A percentile compares a stretch with the other conserved stretches of the same genome.
These are phyloP conservation scores for Numenius phaeopus DNA, from an alignment of 2,797 vertebrate species.

Conservation along the genomic window DNA sequence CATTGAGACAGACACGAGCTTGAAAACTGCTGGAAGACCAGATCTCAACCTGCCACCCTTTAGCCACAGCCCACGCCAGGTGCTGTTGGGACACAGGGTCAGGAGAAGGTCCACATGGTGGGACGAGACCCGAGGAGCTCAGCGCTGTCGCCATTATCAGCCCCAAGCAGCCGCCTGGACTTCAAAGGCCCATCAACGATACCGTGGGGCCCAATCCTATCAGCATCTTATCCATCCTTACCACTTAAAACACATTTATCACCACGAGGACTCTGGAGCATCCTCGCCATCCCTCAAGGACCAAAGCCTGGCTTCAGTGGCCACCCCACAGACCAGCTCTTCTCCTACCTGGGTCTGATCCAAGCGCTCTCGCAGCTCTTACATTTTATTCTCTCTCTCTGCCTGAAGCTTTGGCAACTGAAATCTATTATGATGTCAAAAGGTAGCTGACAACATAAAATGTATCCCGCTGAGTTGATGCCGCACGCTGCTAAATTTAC, in stretches of 20 bases:
- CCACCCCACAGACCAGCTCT: neutral
- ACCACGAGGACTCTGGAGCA: neutral
- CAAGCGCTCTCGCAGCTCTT: conserved; percentile 11
- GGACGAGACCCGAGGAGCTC: neutral
- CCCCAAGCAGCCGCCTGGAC: neutral
- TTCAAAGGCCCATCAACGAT: neutral
- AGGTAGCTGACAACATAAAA: conserved; percentile 83
- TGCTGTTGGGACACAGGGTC: neutral
- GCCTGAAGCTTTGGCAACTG: conserved; percentile 74
- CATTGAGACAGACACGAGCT: neutral
- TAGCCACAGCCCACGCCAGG: accelerated
- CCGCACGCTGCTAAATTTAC: conserved; percentile 76
- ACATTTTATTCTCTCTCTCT: conserved; percentile 59
- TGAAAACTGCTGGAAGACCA: neutral
- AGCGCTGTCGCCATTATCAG: neutral
- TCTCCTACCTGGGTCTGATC: conserved; percentile 44
- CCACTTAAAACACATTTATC: neutral
- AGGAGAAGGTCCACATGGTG: neutral
- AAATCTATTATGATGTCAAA: conserved; percentile 84
- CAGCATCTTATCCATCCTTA: neutral
- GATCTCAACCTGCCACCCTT: neutral
- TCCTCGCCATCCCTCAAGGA: neutral
- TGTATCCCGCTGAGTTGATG: conserved; percentile 76
- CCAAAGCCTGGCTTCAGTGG: neutral
- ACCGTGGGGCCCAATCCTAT: neutral